Percentiles rank a stretch among this genome's conserved stretches.
These are phyloP conservation scores for Eulemur mongoz DNA, from an alignment of 2,797 vertebrate genomes.

Conservation along the genomic window DNA sequence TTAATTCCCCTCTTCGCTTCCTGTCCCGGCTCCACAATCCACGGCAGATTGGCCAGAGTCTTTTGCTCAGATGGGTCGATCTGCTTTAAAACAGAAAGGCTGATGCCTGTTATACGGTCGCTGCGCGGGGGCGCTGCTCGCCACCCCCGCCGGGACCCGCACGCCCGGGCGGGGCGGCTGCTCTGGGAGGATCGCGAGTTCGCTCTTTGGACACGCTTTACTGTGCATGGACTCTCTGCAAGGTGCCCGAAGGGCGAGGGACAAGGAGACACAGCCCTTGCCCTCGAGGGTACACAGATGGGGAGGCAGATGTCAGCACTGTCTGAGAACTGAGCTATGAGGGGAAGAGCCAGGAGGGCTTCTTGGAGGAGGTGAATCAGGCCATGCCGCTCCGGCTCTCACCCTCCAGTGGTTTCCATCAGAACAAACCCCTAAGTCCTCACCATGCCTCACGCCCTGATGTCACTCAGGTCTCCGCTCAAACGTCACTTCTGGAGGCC, in stretches of 20 bases:
- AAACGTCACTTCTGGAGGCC: neutral
- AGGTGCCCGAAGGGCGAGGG: neutral
- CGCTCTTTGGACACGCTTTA: neutral
- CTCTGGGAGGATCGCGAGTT: neutral
- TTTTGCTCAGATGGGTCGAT: conserved; percentile 99
- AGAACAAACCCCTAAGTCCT: neutral
- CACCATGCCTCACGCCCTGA: neutral
- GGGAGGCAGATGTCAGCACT: neutral
- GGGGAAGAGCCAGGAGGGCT: neutral
- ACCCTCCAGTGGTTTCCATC: neutral
- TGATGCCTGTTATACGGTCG: conserved; percentile 78
- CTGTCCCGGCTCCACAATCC: conserved; percentile 99
- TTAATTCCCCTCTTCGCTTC: conserved; percentile 99
- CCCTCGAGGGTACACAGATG: neutral
- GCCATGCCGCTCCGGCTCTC: neutral
- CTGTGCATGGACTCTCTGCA: neutral
- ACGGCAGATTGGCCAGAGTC: conserved; percentile 98
- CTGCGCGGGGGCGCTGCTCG: neutral
- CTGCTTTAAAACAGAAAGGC: conserved; percentile 88
- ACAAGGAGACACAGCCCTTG: neutral
- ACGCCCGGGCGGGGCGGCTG: neutral
- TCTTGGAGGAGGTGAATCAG: neutral
- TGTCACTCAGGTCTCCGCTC: neutral
- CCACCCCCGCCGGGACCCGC: neutral
- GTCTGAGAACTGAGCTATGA: neutral